Evolutionary conservation across 2,113 vertebrate genomes (phyloP).

Genomic region (Pterocles orientalis): DNA sequence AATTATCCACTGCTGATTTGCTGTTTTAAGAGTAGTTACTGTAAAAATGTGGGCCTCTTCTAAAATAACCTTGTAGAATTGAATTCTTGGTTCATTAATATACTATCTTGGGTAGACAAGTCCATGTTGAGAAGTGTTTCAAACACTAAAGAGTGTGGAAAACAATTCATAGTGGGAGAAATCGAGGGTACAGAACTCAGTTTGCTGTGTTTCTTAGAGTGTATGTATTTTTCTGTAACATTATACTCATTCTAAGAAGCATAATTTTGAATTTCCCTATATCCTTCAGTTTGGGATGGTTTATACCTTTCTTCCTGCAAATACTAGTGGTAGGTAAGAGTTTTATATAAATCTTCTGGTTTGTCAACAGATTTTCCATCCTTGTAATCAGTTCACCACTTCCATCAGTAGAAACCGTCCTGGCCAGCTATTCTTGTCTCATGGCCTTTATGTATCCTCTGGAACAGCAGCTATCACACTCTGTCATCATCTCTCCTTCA

Average conservation of each 20-base stretch:
- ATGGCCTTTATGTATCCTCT: no score
- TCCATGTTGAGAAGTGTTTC: not conserved
- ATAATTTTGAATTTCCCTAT: not conserved
- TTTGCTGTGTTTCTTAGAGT: not conserved
- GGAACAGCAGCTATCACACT: no score
- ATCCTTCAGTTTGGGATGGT: not conserved
- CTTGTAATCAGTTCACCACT: no score
- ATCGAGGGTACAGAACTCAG: not conserved
- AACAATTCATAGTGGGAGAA: not conserved
- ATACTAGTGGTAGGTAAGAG: no score
- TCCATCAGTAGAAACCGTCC: no score
- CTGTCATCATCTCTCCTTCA: no score
- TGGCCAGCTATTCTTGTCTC: no score
- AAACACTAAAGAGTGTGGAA: not conserved
- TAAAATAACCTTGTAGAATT: not conserved
- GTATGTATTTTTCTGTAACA: not conserved
- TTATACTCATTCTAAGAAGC: not conserved
- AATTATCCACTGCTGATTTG: conserved; percentile 32
- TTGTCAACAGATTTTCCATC: no score
- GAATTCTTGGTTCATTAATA: not conserved
- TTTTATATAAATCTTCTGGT: no score
- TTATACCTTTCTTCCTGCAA: no score
- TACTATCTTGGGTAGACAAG: not conserved
- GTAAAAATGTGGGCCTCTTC: conserved; percentile 18
- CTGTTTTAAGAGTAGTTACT: conserved; percentile 20